Base-by-base conservation (phyloP, 2,888 invertebrate genomes). In the Dryocosmus kuriphilus region DNA sequence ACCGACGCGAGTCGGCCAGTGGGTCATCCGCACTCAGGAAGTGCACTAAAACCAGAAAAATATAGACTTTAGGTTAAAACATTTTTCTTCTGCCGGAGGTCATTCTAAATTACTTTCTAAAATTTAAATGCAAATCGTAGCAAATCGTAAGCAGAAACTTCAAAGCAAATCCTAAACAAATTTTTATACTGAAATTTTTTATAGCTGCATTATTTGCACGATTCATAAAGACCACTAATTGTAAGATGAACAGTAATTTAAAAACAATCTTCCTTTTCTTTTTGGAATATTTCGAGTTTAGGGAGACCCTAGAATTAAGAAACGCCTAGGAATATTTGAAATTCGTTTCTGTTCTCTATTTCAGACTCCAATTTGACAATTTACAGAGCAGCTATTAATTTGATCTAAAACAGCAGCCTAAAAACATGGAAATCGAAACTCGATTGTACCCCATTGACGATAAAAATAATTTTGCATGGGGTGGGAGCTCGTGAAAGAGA, bases 11-110 rank as follows among this genome's bases (percentile, higher is more conserved):
- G 79, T 86, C 84, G 86, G 85, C 85, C 85, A 85, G 86, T 88
- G 82, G 89, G 88, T 90, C 89, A 89, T 89, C 85, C 83, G 80
- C 84, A 81, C 85, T 85, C 85, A 81, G 84, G 81, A 71, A 77
- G 73, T 80, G 71, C 60, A 30, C 46, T 71, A 71, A 71, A 71
- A 19, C 51, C 51, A 51, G 51, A 71, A 71, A 71, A 71, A 71
- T 71, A 71, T 71, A 71, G 71, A 71, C 30, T 30, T 71, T 71
- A 55, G 38, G 46, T 30, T 27, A 38, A 41, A 67, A 67, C 9
- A 9, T 71, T 71, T 9, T 30, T 51, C 30, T 55, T 71, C 14
- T 9, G 30, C 71, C 71, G 71, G 30, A 30, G 71, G 71, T 55
- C 22, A 9, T 71, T 30, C 14, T 55, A 51, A 71, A 71, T 71